Percentiles rank a stretch among this genome's conserved stretches.
phyloP scores from a whole-genome alignment of 1,140 invertebrate species.

The Brachionus plicatilis region DNA sequence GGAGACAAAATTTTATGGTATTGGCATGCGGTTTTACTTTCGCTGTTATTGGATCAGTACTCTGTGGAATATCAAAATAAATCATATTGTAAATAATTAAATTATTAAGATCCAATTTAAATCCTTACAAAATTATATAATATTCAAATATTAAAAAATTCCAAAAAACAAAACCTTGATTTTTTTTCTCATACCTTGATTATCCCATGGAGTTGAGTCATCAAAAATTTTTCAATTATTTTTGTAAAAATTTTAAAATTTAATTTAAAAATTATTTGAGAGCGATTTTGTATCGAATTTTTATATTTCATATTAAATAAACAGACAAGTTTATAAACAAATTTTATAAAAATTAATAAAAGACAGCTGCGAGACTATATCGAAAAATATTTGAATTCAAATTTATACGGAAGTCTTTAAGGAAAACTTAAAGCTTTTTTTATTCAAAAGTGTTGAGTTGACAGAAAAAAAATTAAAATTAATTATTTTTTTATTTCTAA shows the following conservation, averaged over 20 bases:
- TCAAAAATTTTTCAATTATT: neutral
- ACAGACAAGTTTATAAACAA: neutral
- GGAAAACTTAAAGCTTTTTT: neutral
- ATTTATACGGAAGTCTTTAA: neutral
- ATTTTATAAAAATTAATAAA: neutral
- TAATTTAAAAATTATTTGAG: neutral
- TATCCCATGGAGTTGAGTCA: neutral
- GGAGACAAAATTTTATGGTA: conserved; percentile 24
- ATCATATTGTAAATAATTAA: neutral
- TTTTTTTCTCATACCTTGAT: neutral
- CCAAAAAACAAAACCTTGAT: neutral
- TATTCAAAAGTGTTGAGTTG: neutral
- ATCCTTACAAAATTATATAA: neutral
- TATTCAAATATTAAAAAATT: neutral
- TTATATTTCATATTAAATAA: neutral
- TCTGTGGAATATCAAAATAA: conserved; percentile 35
- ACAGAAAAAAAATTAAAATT: neutral
- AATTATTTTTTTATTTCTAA: neutral
- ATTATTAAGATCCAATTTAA: neutral
- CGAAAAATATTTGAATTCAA: neutral
- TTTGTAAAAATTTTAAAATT: neutral
- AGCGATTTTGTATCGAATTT: neutral
- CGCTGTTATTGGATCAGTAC: conserved; percentile 13
- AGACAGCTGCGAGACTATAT: neutral
- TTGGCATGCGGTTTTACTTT: conserved; percentile 6